These are phyloP conservation scores for Hemichromis elongatus DNA, from an alignment of 2,113 vertebrate genomes.

Conservation along the genomic window DNA sequence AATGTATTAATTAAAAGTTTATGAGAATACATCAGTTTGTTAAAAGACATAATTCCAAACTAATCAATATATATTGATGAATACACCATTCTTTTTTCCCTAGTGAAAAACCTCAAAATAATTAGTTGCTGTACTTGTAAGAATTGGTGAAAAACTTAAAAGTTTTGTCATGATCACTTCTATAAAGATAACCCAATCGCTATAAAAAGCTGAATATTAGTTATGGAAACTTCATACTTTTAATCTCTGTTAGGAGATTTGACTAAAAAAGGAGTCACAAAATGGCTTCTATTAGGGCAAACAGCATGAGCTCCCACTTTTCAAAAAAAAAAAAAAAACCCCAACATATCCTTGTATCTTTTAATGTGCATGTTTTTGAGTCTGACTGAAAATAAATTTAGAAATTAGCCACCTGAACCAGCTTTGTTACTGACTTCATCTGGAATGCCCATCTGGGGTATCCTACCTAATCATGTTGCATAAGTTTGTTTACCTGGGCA, in stretches of 20 bases:
- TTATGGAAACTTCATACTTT: background rate
- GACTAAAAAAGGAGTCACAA: background rate
- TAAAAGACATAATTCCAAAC: background rate
- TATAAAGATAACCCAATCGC: background rate
- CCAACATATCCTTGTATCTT: background rate
- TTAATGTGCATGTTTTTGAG: background rate
- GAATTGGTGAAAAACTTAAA: background rate
- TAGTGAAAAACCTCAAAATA: background rate
- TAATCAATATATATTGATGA: no score
- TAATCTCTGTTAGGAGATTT: background rate
- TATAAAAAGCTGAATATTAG: background rate
- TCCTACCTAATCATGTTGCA: no score
- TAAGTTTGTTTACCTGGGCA: no score
- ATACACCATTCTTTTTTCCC: background rate
- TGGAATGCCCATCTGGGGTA: no score
- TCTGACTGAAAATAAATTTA: background rate
- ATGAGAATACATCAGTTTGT: background rate
- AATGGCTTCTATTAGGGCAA: background rate
- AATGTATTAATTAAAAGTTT: background rate
- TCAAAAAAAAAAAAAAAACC: no score
- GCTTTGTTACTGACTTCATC: no score
- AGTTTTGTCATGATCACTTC: background rate
- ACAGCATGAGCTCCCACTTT: background rate
- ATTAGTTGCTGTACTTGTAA: background rate
- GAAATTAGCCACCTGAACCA: no score